Percentiles rank a stretch among this genome's conserved stretches.
phyloP scores from a whole-genome alignment of 2,888 invertebrate species.

The Drosophila differens region DNA sequence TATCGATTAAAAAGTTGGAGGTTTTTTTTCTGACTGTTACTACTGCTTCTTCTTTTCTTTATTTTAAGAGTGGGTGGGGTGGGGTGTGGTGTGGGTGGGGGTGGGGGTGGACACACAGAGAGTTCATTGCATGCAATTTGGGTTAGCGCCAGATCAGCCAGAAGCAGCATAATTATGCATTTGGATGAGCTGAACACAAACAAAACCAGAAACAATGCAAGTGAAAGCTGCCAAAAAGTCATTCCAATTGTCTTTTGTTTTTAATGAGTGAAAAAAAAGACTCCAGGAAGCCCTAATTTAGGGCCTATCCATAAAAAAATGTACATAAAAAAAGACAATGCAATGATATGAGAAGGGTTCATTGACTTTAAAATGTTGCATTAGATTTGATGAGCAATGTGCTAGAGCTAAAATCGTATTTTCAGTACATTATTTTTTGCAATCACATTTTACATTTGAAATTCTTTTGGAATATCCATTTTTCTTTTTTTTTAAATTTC shows the following conservation, averaged over 20 bases:
- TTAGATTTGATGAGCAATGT: slow-evolving; percentile 13
- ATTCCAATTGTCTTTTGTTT: slow-evolving; percentile 48
- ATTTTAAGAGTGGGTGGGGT: slow-evolving; percentile 6
- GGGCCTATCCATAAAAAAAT: slow-evolving; percentile 39
- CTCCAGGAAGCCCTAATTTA: slow-evolving; percentile 48
- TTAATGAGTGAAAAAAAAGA: slow-evolving; percentile 48
- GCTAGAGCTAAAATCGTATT: neutral
- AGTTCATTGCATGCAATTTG: slow-evolving; percentile 75
- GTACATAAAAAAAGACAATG: neutral
- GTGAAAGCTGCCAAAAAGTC: slow-evolving; percentile 74
- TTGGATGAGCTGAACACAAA: slow-evolving; percentile 19
- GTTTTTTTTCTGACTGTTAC: slow-evolving; percentile 16
- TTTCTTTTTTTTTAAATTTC: neutral
- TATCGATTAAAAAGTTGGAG: slow-evolving; percentile 52
- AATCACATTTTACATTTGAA: slow-evolving; percentile 1
- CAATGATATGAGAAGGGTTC: slow-evolving; percentile 27
- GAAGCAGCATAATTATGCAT: slow-evolving; percentile 44
- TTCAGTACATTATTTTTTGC: neutral
- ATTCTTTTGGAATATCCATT: neutral
- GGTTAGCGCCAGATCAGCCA: slow-evolving; percentile 43
- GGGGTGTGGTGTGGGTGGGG: neutral
- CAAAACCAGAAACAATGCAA: slow-evolving; percentile 24
- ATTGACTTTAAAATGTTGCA: slow-evolving; percentile 28
- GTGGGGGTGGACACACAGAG: neutral
- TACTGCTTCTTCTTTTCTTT: slow-evolving; percentile 5